Base-by-base conservation (phyloP, 2,113 vertebrate genomes). In the Misgurnus mizolepis region DNA sequence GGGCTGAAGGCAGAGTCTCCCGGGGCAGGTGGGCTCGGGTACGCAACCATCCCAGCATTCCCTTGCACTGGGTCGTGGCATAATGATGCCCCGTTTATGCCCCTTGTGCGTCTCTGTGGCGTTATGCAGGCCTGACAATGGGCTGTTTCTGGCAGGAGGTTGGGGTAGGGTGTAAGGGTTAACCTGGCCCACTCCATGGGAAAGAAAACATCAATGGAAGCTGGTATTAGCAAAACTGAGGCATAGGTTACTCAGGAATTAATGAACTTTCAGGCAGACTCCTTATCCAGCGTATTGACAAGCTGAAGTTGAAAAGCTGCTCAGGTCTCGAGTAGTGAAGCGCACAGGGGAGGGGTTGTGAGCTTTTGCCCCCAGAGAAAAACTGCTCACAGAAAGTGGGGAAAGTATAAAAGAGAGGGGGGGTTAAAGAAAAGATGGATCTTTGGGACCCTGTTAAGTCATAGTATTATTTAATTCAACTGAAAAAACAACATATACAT, bases 201-300 rank as follows among this genome's bases (percentile, higher is more conserved):
- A 88, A 88, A 87, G 80, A 82, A 77, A 84, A 87, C 88, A 90
- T 89, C 88, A 90, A 89, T 87, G 87, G 82, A 87, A 81, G 18
- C 60, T 80, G 85, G 83, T 86, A 86, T 88, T 88, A 89, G 85
- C 61, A 79, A 65, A 55, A 53, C 83, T 53, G 78, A 86, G 82
- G 80, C 86, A 84, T 81, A 89, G 86, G 88, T 89, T 88, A 88
- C 84, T 55, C 79, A 60, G 80, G 88, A 88, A 88, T 90, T 91
- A 89, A 91, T 89, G 89, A 91, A 90, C 86, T 88, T 87, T 87
- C 88, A 82, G 85, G 83, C 39, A 2, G 61, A 88, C 83, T 89
- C 83, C 85, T 90, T 89, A 89, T 89, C 88, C 86, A 56, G 2
- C 34, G 74, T 84, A 88, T 88, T 88, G 89, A 91, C 76, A 79